Conservation (phyloP, 2,888 invertebrate species). For the Allolobophora icterica region DNA sequence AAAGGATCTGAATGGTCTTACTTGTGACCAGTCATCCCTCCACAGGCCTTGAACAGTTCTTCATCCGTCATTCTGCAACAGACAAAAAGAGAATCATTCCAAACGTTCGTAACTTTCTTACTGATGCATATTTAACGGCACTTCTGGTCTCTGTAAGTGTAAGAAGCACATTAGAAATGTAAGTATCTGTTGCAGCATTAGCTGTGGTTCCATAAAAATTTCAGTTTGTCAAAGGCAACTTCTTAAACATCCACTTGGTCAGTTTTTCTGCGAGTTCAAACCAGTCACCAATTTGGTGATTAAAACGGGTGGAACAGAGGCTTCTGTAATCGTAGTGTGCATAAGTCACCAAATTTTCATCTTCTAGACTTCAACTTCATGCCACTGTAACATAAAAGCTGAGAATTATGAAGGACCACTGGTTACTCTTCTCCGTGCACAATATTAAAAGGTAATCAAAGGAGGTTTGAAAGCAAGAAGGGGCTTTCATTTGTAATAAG, state of each 20-base stretch:
- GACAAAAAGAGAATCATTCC: not conserved
- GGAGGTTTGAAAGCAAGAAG: not conserved
- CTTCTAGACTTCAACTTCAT: not conserved
- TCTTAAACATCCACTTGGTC: no score
- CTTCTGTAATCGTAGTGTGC: not conserved
- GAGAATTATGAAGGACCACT: not conserved
- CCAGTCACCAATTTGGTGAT: not conserved
- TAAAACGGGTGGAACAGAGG: no score
- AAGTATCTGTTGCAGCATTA: no score
- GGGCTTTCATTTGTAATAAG: not conserved
- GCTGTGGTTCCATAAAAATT: no score
- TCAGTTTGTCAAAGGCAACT: no score
- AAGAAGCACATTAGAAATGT: no score
- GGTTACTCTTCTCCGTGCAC: not conserved
- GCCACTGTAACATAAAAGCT: not conserved
- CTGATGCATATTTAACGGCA: not conserved
- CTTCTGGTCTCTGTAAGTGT: not conserved
- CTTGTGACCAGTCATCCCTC: constrained; percentile 48
- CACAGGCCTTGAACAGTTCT: constrained; percentile 45
- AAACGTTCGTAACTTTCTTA: not conserved
- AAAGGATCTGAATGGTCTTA: constrained; percentile 36
- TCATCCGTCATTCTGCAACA: constrained; percentile 44
- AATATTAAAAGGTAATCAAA: not conserved
- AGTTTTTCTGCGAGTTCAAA: no score
- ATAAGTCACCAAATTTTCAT: not conserved